phyloP scores from a whole-genome alignment of 2,888 invertebrate species.

The Eupithecia centaureata region DNA sequence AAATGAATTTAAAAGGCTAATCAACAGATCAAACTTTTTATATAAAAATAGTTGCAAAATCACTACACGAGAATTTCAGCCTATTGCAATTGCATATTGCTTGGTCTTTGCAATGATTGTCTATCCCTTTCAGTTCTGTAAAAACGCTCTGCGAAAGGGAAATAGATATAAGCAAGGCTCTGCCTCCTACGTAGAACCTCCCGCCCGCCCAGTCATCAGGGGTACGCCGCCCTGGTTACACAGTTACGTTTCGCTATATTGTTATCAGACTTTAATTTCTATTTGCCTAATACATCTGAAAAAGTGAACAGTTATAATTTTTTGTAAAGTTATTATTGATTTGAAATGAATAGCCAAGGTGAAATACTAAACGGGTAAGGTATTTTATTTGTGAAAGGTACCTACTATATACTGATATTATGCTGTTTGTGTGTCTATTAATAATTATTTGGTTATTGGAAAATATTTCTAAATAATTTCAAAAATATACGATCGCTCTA shows the following conservation, averaged over 20 bases:
- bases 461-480: background rate
- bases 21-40: background rate
- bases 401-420: background rate
- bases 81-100: constrained; percentile 47
- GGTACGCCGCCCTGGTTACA: constrained; percentile 66
- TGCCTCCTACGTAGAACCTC: constrained; percentile 66
- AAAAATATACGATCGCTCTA: background rate
- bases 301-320: background rate
- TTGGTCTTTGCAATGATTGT: constrained; percentile 63
- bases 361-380: constrained; percentile 1
- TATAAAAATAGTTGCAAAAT: constrained; percentile 15
- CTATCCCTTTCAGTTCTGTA: constrained; percentile 56
- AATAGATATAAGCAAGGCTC: constrained; percentile 68
- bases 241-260: constrained; percentile 40
- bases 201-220: constrained; percentile 80
- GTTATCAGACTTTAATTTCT: constrained; percentile 33
- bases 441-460: background rate
- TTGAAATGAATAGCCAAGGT: background rate
- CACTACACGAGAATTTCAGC: constrained; percentile 22
- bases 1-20: too few species aligned
- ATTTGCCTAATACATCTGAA: constrained; percentile 13
- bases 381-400: too few species aligned
- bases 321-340: background rate
- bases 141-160: constrained; percentile 56
- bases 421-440: background rate